Conservation (phyloP, 2,113 vertebrate genomes). For the Phyllostomus hastatus region DNA sequence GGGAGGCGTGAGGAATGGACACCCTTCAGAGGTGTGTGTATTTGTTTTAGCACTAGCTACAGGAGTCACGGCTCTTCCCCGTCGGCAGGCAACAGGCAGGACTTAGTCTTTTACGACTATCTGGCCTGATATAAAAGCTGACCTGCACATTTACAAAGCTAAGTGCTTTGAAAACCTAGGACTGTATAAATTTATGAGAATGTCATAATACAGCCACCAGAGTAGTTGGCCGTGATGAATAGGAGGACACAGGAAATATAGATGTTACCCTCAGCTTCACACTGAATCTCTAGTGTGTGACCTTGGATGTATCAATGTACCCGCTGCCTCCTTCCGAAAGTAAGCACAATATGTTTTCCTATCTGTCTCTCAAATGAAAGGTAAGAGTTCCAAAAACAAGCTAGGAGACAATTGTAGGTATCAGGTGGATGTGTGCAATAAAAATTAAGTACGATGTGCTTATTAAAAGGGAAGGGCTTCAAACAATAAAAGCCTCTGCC, state of each 20-base stretch:
- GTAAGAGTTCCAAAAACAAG: not conserved
- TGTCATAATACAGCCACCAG: not conserved
- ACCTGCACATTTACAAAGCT: not conserved
- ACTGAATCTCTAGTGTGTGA: not conserved
- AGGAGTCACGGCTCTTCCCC: not conserved
- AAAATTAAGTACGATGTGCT: slow-evolving; percentile 20
- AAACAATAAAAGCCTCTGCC: slow-evolving; percentile 24
- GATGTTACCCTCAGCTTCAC: not conserved
- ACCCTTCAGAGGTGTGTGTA: not conserved
- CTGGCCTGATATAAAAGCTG: not conserved
- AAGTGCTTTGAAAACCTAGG: not conserved
- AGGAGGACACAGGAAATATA: not conserved
- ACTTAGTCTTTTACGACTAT: not conserved
- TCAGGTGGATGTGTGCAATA: not conserved
- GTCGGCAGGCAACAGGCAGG: not conserved
- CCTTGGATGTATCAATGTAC: not conserved
- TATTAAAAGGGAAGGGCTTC: not conserved
- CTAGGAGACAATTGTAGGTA: not conserved
- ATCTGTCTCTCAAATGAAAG: not conserved
- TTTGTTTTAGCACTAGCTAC: not conserved
- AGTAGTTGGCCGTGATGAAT: not conserved
- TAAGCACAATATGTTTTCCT: not conserved
- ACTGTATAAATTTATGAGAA: not conserved
- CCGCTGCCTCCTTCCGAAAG: slow-evolving; percentile 16
- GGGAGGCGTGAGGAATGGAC: not conserved